Evolutionary conservation across 2,888 invertebrate genomes (phyloP), one percentile per base, ranked within the genome.

Genomic region (Lithophane semibrunnea): DNA sequence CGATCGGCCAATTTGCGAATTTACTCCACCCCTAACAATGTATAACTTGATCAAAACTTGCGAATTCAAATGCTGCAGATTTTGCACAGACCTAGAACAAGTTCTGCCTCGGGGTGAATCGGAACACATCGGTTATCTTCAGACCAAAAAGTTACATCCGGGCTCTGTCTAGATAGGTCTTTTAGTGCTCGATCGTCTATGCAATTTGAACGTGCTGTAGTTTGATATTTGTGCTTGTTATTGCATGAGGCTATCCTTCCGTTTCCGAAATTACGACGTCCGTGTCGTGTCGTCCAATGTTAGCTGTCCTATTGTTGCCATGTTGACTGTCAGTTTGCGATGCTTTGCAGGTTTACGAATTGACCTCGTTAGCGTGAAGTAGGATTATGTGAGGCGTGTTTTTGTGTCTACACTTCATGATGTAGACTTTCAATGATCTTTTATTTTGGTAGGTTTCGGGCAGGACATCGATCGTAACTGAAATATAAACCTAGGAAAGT

Each of bases 101-200:
- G 44, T 37, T 66, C 52, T 29, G 47, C 52, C 58, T 73, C 49
- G 71, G 67, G 49, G 24, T 4, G 24, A 64, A 67, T 84, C 77
- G 73, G 73, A 61, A 70, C 21, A 71, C 58, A 77, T 84, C 72
- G 77, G 75, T 21, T 76, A 84, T 84, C 77, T 84, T 66, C 74
- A 66, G 77, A 60, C 63, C 42, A 65, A 72, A 24, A 75, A 69
- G 49, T 60, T 56, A 64, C 12, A 37, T 68, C 58, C 71, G 67
- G 70, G 13, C 29, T 12, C 47, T 72, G 73, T 69, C 68, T 69
- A 71, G 80, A 80, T 76, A 69, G 47, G 60, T 68, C 74, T 56
- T 65, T 61, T 52, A 47, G 72, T 77, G 65, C 66, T 56, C 80
- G 72, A 75, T 80, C 65, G 37, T 75, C 47, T 47, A 37, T 54